Percentiles rank a stretch among this genome's conserved stretches.
phyloP scores from a whole-genome alignment of 2,888 invertebrate genomes.

The Leptinotarsa peninsularis region DNA sequence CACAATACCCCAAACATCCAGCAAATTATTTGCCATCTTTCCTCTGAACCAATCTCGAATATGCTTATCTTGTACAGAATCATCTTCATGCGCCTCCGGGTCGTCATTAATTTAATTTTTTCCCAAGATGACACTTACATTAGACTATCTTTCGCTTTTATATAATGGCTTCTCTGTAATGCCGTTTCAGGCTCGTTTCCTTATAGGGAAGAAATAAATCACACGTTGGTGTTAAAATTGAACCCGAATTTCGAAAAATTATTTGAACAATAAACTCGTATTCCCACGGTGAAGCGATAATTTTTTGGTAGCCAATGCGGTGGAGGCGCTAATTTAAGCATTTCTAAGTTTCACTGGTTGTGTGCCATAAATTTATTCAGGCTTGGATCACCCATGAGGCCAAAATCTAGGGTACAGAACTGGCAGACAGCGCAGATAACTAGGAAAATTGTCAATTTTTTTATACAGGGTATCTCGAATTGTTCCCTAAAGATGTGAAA shows the following conservation, averaged over 20 bases:
- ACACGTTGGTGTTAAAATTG: slow-evolving; percentile 60
- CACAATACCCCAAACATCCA: not conserved
- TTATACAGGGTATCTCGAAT: too few species aligned
- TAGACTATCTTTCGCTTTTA: slow-evolving; percentile 51
- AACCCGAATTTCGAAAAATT: slow-evolving; percentile 55
- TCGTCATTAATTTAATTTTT: slow-evolving; percentile 37
- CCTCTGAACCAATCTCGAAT: slow-evolving; percentile 3
- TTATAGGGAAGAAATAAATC: slow-evolving; percentile 59
- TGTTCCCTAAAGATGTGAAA: too few species aligned
- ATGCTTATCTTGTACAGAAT: slow-evolving; percentile 14
- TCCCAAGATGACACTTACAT: slow-evolving; percentile 51
- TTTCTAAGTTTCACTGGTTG: not conserved
- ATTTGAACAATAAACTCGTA: slow-evolving; percentile 54
- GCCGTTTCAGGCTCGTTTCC: slow-evolving; percentile 46
- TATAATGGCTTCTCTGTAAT: slow-evolving; percentile 42
- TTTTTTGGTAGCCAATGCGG: slow-evolving; percentile 44
- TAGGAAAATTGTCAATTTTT: too few species aligned
- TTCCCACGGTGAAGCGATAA: slow-evolving; percentile 59
- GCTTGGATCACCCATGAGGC: too few species aligned
- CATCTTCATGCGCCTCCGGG: slow-evolving; percentile 12
- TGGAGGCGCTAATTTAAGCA: slow-evolving; percentile 17
- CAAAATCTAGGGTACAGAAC: too few species aligned
- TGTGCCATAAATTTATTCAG: not conserved
- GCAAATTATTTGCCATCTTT: slow-evolving; percentile 17
- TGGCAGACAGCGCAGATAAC: too few species aligned